phyloP scores from a whole-genome alignment of 2,797 vertebrate genomes.

The Scolopax bukidnonensis region DNA sequence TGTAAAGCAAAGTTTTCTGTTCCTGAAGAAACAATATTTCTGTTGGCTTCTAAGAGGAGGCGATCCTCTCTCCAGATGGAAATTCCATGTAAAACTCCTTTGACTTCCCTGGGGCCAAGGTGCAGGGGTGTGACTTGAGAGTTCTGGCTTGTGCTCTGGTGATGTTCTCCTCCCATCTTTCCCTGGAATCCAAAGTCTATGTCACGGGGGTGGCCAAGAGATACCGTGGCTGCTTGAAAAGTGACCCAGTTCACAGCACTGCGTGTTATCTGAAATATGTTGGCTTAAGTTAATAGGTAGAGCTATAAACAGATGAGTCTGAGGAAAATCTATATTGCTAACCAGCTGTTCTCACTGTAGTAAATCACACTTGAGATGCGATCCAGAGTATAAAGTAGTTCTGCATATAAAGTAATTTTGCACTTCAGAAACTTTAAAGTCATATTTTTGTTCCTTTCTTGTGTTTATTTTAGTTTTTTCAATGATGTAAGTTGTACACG shows the following conservation, averaged over 20 bases:
- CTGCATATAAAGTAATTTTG: background rate
- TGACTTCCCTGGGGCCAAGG: background rate
- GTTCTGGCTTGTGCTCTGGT: background rate
- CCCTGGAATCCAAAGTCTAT: background rate
- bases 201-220: background rate
- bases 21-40: background rate
- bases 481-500: background rate
- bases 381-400: background rate
- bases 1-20: background rate
- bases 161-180: background rate
- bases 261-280: background rate
- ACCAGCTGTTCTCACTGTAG: background rate
- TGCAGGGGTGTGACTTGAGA: background rate
- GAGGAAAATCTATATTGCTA: background rate
- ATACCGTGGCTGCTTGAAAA: background rate
- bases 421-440: slow-evolving; percentile 18
- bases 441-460: background rate
- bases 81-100: background rate
- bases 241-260: background rate
- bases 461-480: background rate
- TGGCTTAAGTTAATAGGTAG: background rate
- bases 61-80: background rate
- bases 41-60: background rate
- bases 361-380: background rate
- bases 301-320: background rate